A percentile compares a stretch with the other conserved stretches of the same genome.
These are phyloP conservation scores for Epizoanthus ramosus DNA, from an alignment of 92 coral and sea anemone species.

Conservation along the genomic window DNA sequence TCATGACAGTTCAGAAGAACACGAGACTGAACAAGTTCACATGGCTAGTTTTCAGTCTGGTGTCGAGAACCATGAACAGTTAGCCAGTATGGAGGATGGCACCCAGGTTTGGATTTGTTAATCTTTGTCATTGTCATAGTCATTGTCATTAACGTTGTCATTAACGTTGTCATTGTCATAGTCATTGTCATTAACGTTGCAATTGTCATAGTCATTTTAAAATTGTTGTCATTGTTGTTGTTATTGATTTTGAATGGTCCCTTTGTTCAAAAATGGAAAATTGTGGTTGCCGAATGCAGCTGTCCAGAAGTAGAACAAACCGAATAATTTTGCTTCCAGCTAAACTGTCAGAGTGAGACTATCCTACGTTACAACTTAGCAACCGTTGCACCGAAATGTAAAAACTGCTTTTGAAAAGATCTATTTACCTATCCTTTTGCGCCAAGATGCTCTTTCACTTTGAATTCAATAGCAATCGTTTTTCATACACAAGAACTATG, in stretches of 20 bases:
- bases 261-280: no score
- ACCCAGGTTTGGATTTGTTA: constrained; percentile 31
- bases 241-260: neutral
- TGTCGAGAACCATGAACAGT: constrained; percentile 56
- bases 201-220: neutral
- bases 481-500: no score
- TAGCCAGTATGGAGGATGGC: constrained; percentile 55
- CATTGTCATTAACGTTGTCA: neutral
- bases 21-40: constrained; percentile 46
- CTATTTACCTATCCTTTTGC: no score
- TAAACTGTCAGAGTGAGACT: no score
- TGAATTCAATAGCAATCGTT: no score
- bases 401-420: no score
- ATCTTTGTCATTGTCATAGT: neutral
- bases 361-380: no score
- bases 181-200: neutral
- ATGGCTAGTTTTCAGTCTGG: constrained; percentile 51
- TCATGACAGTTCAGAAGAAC: constrained; percentile 40
- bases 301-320: no score
- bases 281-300: no score
- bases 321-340: no score
- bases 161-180: neutral
- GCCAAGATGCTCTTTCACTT: no score
- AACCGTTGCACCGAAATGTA: no score
- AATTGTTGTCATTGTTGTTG: neutral